A percentile compares a stretch with the other conserved stretches of the same genome.
Evolutionary conservation across 1,140 invertebrate species (phyloP).

Genomic region (Drosophila kikkawai): DNA sequence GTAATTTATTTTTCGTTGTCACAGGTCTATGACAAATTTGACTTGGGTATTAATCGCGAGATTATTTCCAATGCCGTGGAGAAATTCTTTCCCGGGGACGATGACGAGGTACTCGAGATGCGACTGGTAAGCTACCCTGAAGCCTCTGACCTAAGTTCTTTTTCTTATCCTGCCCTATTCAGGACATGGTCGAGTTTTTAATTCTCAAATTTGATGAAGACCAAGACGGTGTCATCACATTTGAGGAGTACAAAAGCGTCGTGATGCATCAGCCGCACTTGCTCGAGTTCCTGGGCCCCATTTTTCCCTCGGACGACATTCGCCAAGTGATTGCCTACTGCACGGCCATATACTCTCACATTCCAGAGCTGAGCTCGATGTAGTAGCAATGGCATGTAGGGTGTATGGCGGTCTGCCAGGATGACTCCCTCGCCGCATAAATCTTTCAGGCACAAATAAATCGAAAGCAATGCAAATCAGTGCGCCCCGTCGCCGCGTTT

Average conservation of each 20-base stretch:
- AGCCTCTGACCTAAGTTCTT: neutral
- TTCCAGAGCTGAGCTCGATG: conserved; percentile 12
- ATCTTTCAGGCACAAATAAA: conserved; percentile 65
- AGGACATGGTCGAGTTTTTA: conserved; percentile 44
- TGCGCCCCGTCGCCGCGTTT: conserved; percentile 20
- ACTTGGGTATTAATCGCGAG: conserved; percentile 19
- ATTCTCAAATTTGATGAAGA: conserved; percentile 34
- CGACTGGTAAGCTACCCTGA: conserved; percentile 10
- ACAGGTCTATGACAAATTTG: conserved; percentile 23
- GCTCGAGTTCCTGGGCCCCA: conserved; percentile 36
- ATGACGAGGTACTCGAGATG: conserved; percentile 34
- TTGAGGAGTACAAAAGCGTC: conserved; percentile 28
- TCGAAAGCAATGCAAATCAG: conserved; percentile 74
- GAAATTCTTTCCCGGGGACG: conserved; percentile 24
- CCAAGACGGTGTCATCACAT: conserved; percentile 26
- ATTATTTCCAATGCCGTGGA: conserved; percentile 17
- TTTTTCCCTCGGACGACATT: conserved; percentile 24
- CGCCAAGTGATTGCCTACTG: conserved; percentile 25
- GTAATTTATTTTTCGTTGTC: too few species aligned
- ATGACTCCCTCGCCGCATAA: conserved; percentile 19
- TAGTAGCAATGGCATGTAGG: conserved; percentile 2
- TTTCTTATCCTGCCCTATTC: fast-evolving
- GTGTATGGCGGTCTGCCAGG: conserved; percentile 43
- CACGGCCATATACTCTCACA: conserved; percentile 27
- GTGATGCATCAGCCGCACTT: conserved; percentile 20